Percentiles rank a stretch among this genome's conserved stretches.
phyloP scores from a whole-genome alignment of 2,888 invertebrate species.

The Lagria hirta region DNA sequence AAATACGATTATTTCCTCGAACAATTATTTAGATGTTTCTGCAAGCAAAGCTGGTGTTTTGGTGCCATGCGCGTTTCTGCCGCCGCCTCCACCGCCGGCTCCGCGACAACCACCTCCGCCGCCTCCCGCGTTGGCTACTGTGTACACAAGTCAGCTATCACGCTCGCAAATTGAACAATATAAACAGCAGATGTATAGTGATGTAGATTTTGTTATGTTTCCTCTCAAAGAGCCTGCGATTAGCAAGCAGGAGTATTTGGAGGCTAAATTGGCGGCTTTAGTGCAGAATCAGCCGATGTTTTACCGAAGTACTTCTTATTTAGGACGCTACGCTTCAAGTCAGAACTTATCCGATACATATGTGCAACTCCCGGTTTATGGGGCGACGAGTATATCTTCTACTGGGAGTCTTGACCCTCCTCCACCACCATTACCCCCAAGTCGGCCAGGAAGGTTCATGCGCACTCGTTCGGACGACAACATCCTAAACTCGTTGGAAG shows the following conservation, averaged over 20 bases:
- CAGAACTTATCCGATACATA: slow-evolving; percentile 78
- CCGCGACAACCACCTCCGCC: slow-evolving; percentile 54
- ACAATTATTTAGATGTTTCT: slow-evolving; percentile 65
- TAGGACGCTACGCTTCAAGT: slow-evolving; percentile 77
- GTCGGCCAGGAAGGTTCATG: slow-evolving; percentile 62
- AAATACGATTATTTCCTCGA: slow-evolving; percentile 58
- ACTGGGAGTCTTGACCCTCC: slow-evolving; percentile 63
- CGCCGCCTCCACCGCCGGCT: slow-evolving; percentile 71
- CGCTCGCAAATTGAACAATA: slow-evolving; percentile 82
- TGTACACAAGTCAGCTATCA: slow-evolving; percentile 69
- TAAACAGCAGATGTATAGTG: slow-evolving; percentile 86
- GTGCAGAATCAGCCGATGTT: slow-evolving; percentile 71
- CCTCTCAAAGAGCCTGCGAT: slow-evolving; percentile 86
- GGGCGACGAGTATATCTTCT: slow-evolving; percentile 67
- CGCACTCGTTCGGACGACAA: slow-evolving; percentile 81
- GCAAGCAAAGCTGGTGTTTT: slow-evolving; percentile 58
- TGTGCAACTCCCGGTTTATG: slow-evolving; percentile 70
- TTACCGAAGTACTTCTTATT: slow-evolving; percentile 79
- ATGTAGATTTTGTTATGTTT: slow-evolving; percentile 90
- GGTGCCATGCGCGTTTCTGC: slow-evolving; percentile 55
- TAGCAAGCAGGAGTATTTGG: slow-evolving; percentile 88
- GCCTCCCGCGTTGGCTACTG: slow-evolving; percentile 69
- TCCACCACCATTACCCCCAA: slow-evolving; percentile 66
- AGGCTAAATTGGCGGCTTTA: slow-evolving; percentile 73
- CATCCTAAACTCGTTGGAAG: slow-evolving; percentile 68